Conservation (phyloP, 2,888 invertebrate species). For the Sipha maydis region DNA sequence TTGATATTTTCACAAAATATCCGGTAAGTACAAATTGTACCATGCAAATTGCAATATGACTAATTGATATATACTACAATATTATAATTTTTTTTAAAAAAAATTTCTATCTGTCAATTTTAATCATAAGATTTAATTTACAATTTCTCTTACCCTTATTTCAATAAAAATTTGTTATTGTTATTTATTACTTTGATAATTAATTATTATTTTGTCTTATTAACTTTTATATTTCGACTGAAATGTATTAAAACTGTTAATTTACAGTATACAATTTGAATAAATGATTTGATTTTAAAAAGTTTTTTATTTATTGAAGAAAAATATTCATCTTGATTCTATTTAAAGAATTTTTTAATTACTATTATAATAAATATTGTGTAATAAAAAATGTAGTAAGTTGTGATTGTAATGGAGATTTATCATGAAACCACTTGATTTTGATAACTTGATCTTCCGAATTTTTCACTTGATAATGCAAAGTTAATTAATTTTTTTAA, state of each 20-base stretch:
- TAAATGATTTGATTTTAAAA: conserved; percentile 11
- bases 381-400: not conserved
- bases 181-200: conserved; percentile 28
- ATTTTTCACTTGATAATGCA: not conserved
- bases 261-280: conserved; percentile 38
- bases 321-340: not conserved
- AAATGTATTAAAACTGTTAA: conserved; percentile 28
- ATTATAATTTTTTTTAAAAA: conserved; percentile 8
- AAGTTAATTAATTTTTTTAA: not conserved
- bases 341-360: not conserved
- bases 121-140: conserved; percentile 35
- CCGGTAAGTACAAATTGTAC: conserved; percentile 39
- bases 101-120: conserved; percentile 41
- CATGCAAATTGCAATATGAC: conserved; percentile 36
- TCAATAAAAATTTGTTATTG: conserved; percentile 35
- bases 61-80: conserved; percentile 52
- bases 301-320: not conserved
- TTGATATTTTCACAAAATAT: conserved; percentile 35
- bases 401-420: not conserved
- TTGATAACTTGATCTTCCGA: not conserved
- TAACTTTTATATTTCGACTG: conserved; percentile 40
- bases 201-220: conserved; percentile 26
- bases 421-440: not conserved
- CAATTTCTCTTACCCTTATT: conserved; percentile 9
- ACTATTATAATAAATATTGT: too few species aligned